Percentiles rank a stretch among this genome's conserved stretches.
phyloP scores from a whole-genome alignment of 37 sponge, comb jelly and placozoan genomes.

The Chondrosia reniformis region DNA sequence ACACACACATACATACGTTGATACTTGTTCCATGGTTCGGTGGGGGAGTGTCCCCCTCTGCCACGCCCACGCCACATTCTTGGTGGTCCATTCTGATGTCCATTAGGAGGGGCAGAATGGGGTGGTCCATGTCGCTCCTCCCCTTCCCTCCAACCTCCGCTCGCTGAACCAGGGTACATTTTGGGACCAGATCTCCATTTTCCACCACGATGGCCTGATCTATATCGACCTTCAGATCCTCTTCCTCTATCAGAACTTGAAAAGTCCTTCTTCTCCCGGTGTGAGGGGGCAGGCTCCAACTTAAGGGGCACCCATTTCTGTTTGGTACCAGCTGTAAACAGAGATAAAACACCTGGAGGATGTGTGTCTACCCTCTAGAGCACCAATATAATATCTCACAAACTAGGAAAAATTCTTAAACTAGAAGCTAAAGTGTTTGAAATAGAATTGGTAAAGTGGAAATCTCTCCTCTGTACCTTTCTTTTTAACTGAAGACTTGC shows the following conservation, averaged over 20 bases:
- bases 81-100: constrained; percentile 8
- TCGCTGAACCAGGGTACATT: constrained; percentile 3
- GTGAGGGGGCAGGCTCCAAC: constrained; percentile 32
- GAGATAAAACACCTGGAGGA: too few relatives aligned
- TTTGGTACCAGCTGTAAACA: constrained; percentile 47
- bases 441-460: too few relatives aligned
- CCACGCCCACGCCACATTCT: constrained; percentile 17
- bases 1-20: constrained; percentile 6
- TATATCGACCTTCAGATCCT: not conserved
- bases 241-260: constrained; percentile 15
- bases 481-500: too few relatives aligned
- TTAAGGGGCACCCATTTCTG: constrained; percentile 72
- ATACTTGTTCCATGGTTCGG: constrained; percentile 16
- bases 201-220: not conserved
- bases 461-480: too few relatives aligned
- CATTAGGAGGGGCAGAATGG: constrained; percentile 19
- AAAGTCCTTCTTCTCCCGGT: constrained; percentile 1
- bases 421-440: too few relatives aligned
- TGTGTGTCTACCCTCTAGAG: too few relatives aligned
- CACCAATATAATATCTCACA: too few relatives aligned
- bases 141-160: constrained; percentile 13
- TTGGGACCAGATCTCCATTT: not conserved
- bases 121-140: constrained; percentile 16
- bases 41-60: not conserved
- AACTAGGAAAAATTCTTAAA: too few relatives aligned